Percentiles rank a stretch among this genome's conserved stretches.
phyloP scores from a whole-genome alignment of 1,140 invertebrate genomes.

The Octopus sinensis region DNA sequence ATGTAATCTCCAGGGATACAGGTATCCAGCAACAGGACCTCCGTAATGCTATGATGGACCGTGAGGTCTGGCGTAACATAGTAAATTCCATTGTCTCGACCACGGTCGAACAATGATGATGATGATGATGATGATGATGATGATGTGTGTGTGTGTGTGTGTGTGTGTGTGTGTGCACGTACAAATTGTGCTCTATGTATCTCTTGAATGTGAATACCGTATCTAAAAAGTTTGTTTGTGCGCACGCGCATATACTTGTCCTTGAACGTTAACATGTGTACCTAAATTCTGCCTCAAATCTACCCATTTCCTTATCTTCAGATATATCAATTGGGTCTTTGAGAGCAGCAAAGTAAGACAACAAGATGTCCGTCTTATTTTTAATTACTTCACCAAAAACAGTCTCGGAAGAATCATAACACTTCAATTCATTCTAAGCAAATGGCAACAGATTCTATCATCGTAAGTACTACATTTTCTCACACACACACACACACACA shows the following conservation, averaged over 20 bases:
- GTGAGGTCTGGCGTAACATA: too few relatives aligned
- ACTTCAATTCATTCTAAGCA: conserved; percentile 46
- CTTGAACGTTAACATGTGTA: not conserved
- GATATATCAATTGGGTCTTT: conserved; percentile 50
- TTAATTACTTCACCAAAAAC: conserved; percentile 46
- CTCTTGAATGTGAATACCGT: not conserved
- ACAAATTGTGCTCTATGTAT: not conserved
- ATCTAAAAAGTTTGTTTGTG: not conserved
- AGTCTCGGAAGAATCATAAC: conserved; percentile 49
- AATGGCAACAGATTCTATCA: conserved; percentile 46
- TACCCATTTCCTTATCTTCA: conserved; percentile 13
- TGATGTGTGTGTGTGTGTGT: not conserved
- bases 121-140: too few relatives aligned
- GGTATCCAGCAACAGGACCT: too few relatives aligned
- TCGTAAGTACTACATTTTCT: conserved; percentile 27
- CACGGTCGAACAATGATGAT: too few relatives aligned
- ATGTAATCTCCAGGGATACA: too few relatives aligned
- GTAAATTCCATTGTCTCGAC: too few relatives aligned
- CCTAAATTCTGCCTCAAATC: not conserved
- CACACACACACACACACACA: not conserved
- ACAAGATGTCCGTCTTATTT: conserved; percentile 48
- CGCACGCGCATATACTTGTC: not conserved
- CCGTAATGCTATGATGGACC: too few relatives aligned
- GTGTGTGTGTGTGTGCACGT: not conserved
- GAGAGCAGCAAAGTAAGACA: conserved; percentile 42